phyloP scores from a whole-genome alignment of 2,797 vertebrate genomes.

The Cephalopachus bancanus region DNA sequence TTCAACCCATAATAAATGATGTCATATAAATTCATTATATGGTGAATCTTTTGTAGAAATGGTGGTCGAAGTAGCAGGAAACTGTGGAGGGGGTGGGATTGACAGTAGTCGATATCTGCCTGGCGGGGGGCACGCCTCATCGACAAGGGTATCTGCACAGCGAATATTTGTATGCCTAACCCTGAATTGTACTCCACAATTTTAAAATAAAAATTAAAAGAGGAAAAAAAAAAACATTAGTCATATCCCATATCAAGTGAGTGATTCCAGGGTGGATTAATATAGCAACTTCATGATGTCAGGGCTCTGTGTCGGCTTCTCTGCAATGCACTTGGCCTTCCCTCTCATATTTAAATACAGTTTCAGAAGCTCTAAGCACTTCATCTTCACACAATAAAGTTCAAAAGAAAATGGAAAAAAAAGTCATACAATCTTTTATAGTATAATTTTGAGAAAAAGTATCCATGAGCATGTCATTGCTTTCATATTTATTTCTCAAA shows the following conservation, averaged over 20 bases:
- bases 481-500: too few relatives aligned
- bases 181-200: too few relatives aligned
- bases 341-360: not conserved
- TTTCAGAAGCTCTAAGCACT: slow-evolving; percentile 4
- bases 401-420: not conserved
- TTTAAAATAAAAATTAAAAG: too few relatives aligned
- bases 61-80: too few relatives aligned
- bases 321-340: not conserved
- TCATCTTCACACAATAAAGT: not conserved
- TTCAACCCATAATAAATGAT: not conserved
- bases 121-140: too few relatives aligned
- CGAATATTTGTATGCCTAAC: too few relatives aligned
- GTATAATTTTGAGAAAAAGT: too few relatives aligned
- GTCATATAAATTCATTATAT: not conserved
- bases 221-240: not conserved
- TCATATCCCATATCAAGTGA: not conserved
- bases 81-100: too few relatives aligned
- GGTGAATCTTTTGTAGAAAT: not conserved
- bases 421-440: too few relatives aligned
- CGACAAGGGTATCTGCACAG: too few relatives aligned
- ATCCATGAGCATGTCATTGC: too few relatives aligned
- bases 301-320: not conserved
- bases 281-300: not conserved
- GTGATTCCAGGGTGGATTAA: not conserved
- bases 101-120: too few relatives aligned